Conservation (phyloP, 1,140 invertebrate species). For the Meteorus sp. region DNA sequence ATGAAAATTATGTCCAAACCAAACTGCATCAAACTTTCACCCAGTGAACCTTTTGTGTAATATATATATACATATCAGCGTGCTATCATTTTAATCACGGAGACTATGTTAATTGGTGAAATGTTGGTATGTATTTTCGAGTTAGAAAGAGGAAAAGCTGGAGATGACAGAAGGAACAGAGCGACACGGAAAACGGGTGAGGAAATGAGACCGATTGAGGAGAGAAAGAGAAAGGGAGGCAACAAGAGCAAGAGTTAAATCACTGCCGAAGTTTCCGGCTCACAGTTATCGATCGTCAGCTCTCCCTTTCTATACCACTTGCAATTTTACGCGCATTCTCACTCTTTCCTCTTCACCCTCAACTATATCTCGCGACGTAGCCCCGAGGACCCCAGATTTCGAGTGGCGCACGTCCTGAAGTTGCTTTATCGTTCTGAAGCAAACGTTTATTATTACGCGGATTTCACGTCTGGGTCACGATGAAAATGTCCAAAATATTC, state of each 20-base stretch:
- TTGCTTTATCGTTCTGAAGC: constrained; percentile 14
- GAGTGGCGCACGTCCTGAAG: not conserved
- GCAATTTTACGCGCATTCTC: not conserved
- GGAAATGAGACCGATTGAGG: too few species aligned
- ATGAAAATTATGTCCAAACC: too few species aligned
- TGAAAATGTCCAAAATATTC: too few species aligned
- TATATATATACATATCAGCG: too few species aligned
- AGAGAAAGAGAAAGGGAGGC: not conserved
- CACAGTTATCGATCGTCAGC: not conserved
- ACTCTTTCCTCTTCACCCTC: not conserved
- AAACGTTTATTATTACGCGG: constrained; percentile 16
- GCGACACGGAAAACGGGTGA: too few species aligned
- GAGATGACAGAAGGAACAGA: too few species aligned
- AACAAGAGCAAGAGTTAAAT: not conserved
- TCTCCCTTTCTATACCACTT: not conserved
- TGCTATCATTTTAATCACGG: constrained; percentile 1
- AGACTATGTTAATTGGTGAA: constrained; percentile 9
- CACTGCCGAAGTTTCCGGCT: constrained; percentile 13
- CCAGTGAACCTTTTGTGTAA: too few species aligned
- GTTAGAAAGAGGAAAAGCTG: not conserved
- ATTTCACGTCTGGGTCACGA: constrained; percentile 10
- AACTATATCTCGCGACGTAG: constrained; percentile 4
- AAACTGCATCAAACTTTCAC: too few species aligned
- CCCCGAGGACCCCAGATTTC: constrained; percentile 5
- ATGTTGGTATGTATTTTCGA: not conserved